Conservation (phyloP, 1,140 invertebrate species). For the Aethina tumida region DNA sequence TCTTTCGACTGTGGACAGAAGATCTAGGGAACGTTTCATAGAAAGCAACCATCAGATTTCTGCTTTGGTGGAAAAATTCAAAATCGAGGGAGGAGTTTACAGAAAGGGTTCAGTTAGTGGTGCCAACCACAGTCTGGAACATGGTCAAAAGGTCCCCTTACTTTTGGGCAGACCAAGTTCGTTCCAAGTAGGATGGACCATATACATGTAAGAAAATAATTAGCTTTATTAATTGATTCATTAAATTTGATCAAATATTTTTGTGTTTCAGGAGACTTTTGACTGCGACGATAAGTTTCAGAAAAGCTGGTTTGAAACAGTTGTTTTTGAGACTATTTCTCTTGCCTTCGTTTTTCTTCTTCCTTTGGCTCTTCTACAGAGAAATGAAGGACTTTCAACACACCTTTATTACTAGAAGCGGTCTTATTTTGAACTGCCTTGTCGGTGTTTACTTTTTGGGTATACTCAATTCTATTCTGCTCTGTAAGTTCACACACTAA, state of each 20-base stretch:
- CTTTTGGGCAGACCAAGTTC: constrained; percentile 63
- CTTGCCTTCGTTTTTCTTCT: constrained; percentile 64
- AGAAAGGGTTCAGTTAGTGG: constrained; percentile 42
- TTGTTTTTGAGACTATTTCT: constrained; percentile 62
- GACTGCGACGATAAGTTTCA: constrained; percentile 66
- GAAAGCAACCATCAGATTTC: constrained; percentile 90
- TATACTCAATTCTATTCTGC: constrained; percentile 64
- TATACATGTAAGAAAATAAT: constrained; percentile 59
- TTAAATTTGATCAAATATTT: not conserved
- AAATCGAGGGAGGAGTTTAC: constrained; percentile 62
- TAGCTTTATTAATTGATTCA: constrained; percentile 1
- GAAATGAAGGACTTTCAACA: constrained; percentile 58
- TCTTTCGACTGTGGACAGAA: constrained; percentile 80
- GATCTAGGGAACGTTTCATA: constrained; percentile 78
- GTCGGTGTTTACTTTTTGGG: constrained; percentile 68
- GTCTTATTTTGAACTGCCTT: constrained; percentile 73
- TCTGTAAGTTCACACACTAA: constrained; percentile 53
- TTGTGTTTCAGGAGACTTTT: constrained; percentile 55
- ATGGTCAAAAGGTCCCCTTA: constrained; percentile 52
- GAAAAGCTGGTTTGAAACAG: constrained; percentile 59
- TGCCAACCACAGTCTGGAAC: constrained; percentile 23
- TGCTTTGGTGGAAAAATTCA: constrained; percentile 84
- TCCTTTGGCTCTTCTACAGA: constrained; percentile 74
- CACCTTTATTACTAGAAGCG: constrained; percentile 65
- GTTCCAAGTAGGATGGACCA: constrained; percentile 57